These are phyloP conservation scores for Diacarnus erythraeanus DNA, from an alignment of 37 sponge, comb jelly and placozoan species.

Conservation along the genomic window DNA sequence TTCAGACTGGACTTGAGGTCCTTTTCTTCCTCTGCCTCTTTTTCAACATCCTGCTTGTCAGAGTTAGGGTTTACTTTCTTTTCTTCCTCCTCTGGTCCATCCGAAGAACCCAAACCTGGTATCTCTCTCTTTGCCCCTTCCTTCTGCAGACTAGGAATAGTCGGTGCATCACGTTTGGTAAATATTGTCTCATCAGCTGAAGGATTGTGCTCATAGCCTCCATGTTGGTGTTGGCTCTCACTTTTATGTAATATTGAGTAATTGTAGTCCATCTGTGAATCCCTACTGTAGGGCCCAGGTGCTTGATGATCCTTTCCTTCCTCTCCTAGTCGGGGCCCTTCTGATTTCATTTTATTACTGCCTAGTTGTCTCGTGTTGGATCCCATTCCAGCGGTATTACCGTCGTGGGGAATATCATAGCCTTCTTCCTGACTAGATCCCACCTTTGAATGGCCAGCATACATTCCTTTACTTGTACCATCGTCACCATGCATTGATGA, in stretches of 20 bases:
- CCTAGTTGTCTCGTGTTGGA: neutral
- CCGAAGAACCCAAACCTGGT: conserved; percentile 20
- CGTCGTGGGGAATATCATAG: neutral
- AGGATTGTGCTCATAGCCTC: neutral
- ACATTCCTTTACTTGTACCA: neutral
- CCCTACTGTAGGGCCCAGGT: neutral
- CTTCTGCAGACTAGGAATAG: conserved; percentile 13
- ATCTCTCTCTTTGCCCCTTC: neutral
- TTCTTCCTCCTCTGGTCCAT: neutral
- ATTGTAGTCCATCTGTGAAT: neutral
- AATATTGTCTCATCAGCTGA: neutral
- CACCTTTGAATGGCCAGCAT: neutral
- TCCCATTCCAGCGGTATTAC: neutral
- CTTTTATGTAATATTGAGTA: neutral
- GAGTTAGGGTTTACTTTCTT: neutral
- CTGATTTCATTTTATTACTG: neutral
- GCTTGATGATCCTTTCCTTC: neutral
- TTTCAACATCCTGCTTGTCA: neutral
- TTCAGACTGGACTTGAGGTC: neutral
- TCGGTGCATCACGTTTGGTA: neutral
- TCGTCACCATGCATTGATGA: neutral
- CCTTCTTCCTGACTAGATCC: neutral
- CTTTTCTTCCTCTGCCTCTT: neutral
- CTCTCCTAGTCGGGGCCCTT: neutral
- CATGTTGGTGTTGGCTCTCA: neutral